These are phyloP conservation scores for Coenonympha arcania DNA, from an alignment of 2,888 invertebrate species.

Conservation along the genomic window DNA sequence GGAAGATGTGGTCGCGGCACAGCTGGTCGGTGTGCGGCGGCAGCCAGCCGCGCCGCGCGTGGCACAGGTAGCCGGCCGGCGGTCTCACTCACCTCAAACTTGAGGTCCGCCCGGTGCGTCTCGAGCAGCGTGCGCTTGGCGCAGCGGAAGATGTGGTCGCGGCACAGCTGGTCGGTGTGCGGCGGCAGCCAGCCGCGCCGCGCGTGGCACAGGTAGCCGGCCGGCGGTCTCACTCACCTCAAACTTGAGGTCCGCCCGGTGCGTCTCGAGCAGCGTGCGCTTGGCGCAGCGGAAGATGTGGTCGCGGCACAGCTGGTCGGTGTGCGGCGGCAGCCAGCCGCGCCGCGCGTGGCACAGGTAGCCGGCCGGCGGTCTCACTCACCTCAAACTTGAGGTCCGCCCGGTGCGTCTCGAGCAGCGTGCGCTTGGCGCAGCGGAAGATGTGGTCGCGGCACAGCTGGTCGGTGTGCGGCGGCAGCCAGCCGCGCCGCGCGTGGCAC, in stretches of 20 bases:
- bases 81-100: constrained; percentile 41
- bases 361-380: too few relatives aligned
- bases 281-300: constrained; percentile 79
- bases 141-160: constrained; percentile 81
- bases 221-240: constrained; percentile 35
- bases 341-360: constrained; percentile 79
- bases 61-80: constrained; percentile 57
- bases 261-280: constrained; percentile 51
- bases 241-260: constrained; percentile 45
- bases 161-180: constrained; percentile 79
- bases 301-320: constrained; percentile 81
- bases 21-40: constrained; percentile 79
- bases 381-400: constrained; percentile 53
- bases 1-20: constrained; percentile 82
- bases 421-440: constrained; percentile 76
- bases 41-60: constrained; percentile 84
- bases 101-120: constrained; percentile 44
- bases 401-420: constrained; percentile 46
- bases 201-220: constrained; percentile 68
- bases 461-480: constrained; percentile 82
- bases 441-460: constrained; percentile 82
- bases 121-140: constrained; percentile 68
- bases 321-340: constrained; percentile 84
- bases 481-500: constrained; percentile 84
- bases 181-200: constrained; percentile 85